Evolutionary conservation across 2,113 vertebrate species (phyloP), one percentile per base, ranked within the genome.

Genomic region (Neogobius melanostomus): DNA sequence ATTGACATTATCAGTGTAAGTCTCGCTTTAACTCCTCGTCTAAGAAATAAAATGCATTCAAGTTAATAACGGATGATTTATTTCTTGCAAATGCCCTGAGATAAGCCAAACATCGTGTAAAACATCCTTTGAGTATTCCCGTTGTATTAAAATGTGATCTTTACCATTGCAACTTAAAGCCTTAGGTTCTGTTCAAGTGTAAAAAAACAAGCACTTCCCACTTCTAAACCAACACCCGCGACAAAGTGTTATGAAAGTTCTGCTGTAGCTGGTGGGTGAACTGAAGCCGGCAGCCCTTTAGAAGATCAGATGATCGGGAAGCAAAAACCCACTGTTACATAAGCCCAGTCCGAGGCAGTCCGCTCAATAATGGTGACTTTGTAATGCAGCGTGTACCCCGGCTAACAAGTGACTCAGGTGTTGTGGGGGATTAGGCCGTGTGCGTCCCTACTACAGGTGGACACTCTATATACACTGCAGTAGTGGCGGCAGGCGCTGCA

Each of bases 281-380:
- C 11, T 28, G 36, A 46, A 46, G 46, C 67, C 48, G 61, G 56
- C 36, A 56, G 21, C 43, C 46, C 44, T 67, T 36, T 69, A 44
- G 51, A 73, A 66, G 64, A 78, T 21, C 62, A 64, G 66, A 69
- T 61, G 65, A 68, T 21, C 0, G 28, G 66, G 57, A 82, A 49
- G 69, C 81, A 65, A 79, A 36, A 77, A 72, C 49, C 47, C 52
- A 16, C 21, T n/a, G 14, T 88, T 87, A 76, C 61, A 69, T 77
- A 82, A 90, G 63, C 50, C 7, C 59, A 75, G 68, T 66, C 62
- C 43, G 59, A 77, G 36, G 61, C 59, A 45, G 49, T 43, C 59
- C 28, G 48, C 54, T 60, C 53, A 28, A 56, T 67, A 17, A 48
- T 42, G 74, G 52, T 52, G 43, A 71, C 46, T 68, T 43, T 61